phyloP scores from a whole-genome alignment of 2,113 vertebrate genomes.

The Alethe diademata region DNA sequence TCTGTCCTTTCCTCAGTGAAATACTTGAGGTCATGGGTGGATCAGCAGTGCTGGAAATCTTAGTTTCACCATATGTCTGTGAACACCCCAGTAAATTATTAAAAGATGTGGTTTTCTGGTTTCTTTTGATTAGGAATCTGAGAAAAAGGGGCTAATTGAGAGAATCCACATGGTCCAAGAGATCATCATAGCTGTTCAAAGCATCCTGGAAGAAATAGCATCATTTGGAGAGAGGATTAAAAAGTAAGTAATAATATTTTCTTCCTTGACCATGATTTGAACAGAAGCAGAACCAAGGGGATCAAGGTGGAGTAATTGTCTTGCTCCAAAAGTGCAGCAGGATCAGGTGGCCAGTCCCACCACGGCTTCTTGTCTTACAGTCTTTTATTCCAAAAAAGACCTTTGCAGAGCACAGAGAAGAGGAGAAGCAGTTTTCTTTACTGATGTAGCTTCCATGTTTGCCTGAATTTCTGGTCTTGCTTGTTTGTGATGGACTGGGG shows the following conservation, averaged over 20 bases:
- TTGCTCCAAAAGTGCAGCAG: not conserved
- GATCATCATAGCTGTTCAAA: conserved; percentile 90
- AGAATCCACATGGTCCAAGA: conserved; percentile 98
- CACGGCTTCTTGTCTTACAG: not conserved
- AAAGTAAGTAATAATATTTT: conserved; percentile 82
- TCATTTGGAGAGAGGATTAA: conserved; percentile 93
- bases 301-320: not conserved
- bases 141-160: conserved; percentile 91
- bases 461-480: not conserved
- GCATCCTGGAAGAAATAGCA: conserved; percentile 86
- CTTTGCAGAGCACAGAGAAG: not conserved
- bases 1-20: not conserved
- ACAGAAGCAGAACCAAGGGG: not conserved
- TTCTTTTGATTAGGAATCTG: conserved; percentile 80
- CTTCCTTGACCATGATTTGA: not conserved
- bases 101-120: not conserved
- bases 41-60: not conserved
- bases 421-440: not conserved
- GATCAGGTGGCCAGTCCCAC: not conserved
- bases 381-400: not conserved
- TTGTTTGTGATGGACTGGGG: not conserved
- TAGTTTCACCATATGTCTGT: accelerated
- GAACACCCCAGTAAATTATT: not conserved
- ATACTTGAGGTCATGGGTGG: not conserved
- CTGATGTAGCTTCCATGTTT: not conserved